Conservation (phyloP, 2,888 invertebrate genomes). For the Thelaira solivaga region DNA sequence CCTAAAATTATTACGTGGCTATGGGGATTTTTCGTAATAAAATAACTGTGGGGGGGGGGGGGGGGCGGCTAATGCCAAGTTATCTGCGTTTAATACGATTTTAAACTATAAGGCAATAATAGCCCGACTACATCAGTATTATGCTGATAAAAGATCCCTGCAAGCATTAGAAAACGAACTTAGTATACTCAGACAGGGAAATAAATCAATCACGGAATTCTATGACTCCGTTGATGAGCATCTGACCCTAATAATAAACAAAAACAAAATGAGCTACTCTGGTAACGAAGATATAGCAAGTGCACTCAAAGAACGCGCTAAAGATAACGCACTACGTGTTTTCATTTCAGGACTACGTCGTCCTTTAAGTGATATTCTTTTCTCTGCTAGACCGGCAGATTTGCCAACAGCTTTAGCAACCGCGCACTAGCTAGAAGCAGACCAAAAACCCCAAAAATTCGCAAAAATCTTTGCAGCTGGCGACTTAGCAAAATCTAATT, state of each 20-base stretch:
- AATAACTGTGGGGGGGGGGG: background rate
- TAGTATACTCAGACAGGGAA: constrained; percentile 7
- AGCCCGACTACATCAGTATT: constrained; percentile 15
- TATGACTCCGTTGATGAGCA: constrained; percentile 49
- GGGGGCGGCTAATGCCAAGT: background rate
- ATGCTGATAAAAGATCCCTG: constrained; percentile 11
- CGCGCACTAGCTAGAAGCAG: background rate
- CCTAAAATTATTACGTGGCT: background rate
- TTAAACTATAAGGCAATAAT: constrained; percentile 24
- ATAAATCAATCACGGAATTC: background rate
- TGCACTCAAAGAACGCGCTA: constrained; percentile 39
- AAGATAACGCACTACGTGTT: constrained; percentile 51
- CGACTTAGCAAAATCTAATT: background rate
- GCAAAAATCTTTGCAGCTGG: constrained; percentile 27
- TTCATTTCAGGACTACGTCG: background rate
- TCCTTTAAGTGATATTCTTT: background rate
- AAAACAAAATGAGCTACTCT: constrained; percentile 46
- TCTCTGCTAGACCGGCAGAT: constrained; percentile 50
- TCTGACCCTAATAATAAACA: constrained; percentile 52
- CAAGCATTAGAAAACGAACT: constrained; percentile 16
- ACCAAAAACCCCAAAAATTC: constrained; percentile 40
- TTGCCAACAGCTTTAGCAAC: constrained; percentile 39
- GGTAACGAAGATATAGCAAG: constrained; percentile 16
- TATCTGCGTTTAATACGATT: background rate
- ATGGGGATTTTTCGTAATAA: constrained; percentile 19